A percentile compares a stretch with the other conserved stretches of the same genome.
These are phyloP conservation scores for Bombylius discolor DNA, from an alignment of 2,888 invertebrate species.

Conservation along the genomic window DNA sequence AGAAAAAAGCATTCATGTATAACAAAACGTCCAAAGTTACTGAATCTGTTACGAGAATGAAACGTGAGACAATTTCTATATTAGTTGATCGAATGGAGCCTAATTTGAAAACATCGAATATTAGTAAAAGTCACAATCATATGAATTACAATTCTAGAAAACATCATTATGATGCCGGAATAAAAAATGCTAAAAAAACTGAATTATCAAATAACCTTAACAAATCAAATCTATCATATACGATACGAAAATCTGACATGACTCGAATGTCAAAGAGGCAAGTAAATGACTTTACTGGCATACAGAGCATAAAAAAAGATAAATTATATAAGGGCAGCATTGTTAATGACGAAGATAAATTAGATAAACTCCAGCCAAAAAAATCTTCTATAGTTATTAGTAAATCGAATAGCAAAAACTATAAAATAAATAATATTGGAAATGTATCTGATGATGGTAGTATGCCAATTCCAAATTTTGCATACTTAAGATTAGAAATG, in stretches of 20 bases:
- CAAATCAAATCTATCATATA: conserved; percentile 17
- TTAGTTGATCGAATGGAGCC: conserved; percentile 2
- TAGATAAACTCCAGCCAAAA: conserved; percentile 27
- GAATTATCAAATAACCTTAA: neutral
- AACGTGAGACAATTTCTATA: conserved; percentile 5
- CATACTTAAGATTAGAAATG: conserved; percentile 12
- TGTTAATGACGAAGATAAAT: conserved; percentile 20
- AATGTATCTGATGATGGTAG: neutral
- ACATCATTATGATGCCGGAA: neutral
- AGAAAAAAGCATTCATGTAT: conserved; percentile 7
- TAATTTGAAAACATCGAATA: conserved; percentile 2
- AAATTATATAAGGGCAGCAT: conserved; percentile 10
- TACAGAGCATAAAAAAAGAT: conserved; percentile 11
- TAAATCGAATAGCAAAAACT: neutral
- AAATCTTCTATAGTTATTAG: conserved; percentile 18
- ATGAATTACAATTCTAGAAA: neutral
- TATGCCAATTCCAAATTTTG: conserved; percentile 10
- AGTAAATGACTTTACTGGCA: conserved; percentile 6
- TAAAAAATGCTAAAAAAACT: neutral
- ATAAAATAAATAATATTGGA: neutral
- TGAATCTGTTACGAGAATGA: neutral
- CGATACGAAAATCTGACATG: conserved; percentile 6
- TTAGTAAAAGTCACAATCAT: neutral
- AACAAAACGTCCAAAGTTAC: conserved; percentile 9
- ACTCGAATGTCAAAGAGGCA: conserved; percentile 14